phyloP scores from a whole-genome alignment of 2,797 vertebrate species.

The Ciconia nigra region DNA sequence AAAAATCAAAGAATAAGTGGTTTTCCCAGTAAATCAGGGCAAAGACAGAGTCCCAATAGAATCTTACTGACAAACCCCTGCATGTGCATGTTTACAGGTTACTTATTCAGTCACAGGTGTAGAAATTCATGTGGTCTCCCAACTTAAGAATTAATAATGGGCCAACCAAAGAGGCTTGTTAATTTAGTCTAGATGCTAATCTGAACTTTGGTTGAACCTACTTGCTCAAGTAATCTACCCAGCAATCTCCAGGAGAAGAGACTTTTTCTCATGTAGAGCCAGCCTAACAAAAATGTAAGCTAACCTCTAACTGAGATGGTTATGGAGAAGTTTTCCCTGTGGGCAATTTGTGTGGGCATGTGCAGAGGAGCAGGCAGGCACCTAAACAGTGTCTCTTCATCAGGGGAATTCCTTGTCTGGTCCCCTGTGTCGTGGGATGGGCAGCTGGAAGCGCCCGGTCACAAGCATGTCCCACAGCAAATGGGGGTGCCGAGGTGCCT shows the following conservation, averaged over 20 bases:
- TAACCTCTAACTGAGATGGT: not conserved
- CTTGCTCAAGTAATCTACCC: not conserved
- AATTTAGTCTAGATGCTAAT: slow-evolving; percentile 29
- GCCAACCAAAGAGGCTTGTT: not conserved
- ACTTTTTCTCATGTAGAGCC: not conserved
- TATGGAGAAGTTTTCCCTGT: not conserved
- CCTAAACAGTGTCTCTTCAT: not conserved
- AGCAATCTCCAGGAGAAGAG: not conserved
- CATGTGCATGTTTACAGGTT: not conserved
- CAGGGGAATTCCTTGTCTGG: not conserved
- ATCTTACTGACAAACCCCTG: not conserved
- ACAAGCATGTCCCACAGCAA: not conserved
- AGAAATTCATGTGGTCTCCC: slow-evolving; percentile 9
- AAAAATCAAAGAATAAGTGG: not conserved
- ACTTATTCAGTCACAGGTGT: not conserved
- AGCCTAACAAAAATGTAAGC: slow-evolving; percentile 12
- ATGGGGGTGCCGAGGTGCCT: not conserved
- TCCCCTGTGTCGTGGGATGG: no score
- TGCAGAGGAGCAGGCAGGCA: not conserved
- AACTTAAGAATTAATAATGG: not conserved
- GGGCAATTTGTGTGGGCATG: not conserved
- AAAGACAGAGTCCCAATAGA: not conserved
- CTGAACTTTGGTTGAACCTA: slow-evolving; percentile 20
- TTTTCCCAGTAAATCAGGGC: not conserved
- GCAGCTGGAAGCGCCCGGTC: not conserved